Evolutionary conservation across 2,797 vertebrate species (phyloP).

Genomic region (Cheirogaleus major): DNA sequence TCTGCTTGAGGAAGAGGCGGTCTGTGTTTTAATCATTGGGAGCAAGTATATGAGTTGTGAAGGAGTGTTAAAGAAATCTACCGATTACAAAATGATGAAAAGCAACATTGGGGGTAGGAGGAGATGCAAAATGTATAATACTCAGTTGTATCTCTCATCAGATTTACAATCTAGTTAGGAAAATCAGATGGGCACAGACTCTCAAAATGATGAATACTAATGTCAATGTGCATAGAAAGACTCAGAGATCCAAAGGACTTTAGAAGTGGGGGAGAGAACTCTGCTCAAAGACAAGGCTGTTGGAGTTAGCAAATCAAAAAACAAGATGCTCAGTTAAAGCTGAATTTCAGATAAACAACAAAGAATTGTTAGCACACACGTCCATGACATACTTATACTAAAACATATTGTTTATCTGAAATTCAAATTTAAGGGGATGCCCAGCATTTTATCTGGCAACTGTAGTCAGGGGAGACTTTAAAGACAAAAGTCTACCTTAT

Average conservation of each 20-base stretch:
- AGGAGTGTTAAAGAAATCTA: constrained; percentile 6
- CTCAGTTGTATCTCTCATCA: background rate
- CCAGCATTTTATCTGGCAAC: background rate
- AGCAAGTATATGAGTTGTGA: background rate
- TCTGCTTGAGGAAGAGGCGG: background rate
- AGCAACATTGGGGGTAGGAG: background rate
- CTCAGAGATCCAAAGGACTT: background rate
- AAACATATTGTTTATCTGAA: constrained; percentile 38
- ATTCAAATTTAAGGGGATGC: background rate
- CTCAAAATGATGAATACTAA: background rate
- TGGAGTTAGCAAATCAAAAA: constrained; percentile 20
- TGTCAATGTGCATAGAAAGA: background rate
- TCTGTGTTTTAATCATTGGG: background rate
- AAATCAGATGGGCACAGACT: background rate
- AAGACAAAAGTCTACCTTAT: background rate
- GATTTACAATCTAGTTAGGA: background rate
- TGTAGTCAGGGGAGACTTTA: background rate
- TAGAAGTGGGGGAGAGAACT: background rate
- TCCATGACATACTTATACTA: background rate
- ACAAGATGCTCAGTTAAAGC: background rate
- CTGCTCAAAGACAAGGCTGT: background rate
- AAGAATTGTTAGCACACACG: background rate
- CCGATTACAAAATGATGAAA: constrained; percentile 35
- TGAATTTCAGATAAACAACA: constrained; percentile 33
- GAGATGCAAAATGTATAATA: background rate